Percentiles rank a stretch among this genome's conserved stretches.
These are phyloP conservation scores for Slavum lentiscoides DNA, from an alignment of 2,888 invertebrate genomes.

Conservation along the genomic window DNA sequence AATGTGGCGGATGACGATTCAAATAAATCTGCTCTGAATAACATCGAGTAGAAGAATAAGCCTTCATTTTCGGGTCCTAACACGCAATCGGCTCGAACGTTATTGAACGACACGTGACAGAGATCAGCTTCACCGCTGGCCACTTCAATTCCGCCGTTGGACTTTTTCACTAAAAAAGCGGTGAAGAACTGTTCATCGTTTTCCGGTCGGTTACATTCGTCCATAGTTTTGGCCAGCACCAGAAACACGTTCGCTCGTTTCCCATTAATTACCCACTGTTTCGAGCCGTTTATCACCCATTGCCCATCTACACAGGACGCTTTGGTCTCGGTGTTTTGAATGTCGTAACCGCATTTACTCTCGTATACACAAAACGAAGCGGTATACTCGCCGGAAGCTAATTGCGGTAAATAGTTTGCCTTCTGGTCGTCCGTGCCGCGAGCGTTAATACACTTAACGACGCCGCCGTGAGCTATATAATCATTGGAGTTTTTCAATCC, in stretches of 20 bases:
- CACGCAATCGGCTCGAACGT: conserved; percentile 27
- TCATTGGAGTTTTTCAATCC: background rate
- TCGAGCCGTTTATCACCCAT: conserved; percentile 43
- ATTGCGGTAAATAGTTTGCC: conserved; percentile 16
- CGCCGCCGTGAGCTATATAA: background rate
- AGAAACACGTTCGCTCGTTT: conserved; percentile 30
- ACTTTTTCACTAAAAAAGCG: conserved; percentile 34
- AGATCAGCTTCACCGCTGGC: background rate
- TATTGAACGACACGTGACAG: conserved; percentile 17
- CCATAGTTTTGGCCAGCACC: conserved; percentile 43
- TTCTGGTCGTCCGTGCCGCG: conserved; percentile 31
- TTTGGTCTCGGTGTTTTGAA: conserved; percentile 22
- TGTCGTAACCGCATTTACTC: conserved; percentile 29
- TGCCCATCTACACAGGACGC: conserved; percentile 19
- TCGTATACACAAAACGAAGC: conserved; percentile 39
- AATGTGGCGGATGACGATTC: conserved; percentile 43
- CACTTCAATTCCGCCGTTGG: background rate
- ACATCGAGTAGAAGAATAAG: background rate
- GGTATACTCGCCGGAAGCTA: conserved; percentile 40
- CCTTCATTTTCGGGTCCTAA: conserved; percentile 43
- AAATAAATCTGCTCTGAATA: conserved; percentile 19
- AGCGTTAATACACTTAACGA: conserved; percentile 9
- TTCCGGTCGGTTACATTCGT: conserved; percentile 50
- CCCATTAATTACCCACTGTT: conserved; percentile 43
- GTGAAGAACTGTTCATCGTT: conserved; percentile 14